Evolutionary conservation across 1,140 invertebrate genomes (phyloP), one percentile per base, ranked within the genome.

Genomic region (Leptopilina clavipes): DNA sequence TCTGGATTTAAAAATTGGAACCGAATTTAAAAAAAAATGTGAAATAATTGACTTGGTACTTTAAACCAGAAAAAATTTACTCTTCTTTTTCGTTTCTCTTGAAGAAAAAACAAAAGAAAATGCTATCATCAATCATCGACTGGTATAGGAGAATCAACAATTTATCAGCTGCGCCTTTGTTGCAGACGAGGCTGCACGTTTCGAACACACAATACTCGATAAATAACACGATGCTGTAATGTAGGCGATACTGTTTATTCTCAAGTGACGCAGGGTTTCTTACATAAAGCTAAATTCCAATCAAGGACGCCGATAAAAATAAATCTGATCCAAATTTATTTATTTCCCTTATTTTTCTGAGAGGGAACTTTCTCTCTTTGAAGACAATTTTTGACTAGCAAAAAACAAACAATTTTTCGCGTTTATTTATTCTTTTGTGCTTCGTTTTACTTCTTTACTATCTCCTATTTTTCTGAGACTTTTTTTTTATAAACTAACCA

Each of bases 271-370:
- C 11, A 76, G 10, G 10, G 12, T n/a, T 14, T 43, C 54, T 82
- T 83, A 73, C 76, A 78, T 83, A 84, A 83, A 79, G 11, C 79
- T 44, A 71, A 84, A 82, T 79, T 65, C 72, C 72, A 71, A 59
- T 79, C 80, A 85, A 84, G 83, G 81, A 71, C 80, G 70, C 70
- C 43, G 14, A 81, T 31, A 73, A 75, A 81, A 80, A 75, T 80
- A 74, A 76, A 83, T 19, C 56, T 65, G 19, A 65, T 65, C 19
- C 10, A 11, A 14, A 18, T 19, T 18, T 43, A 17, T 52, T 8
- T n/a, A n/a, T n/a, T 52, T 52, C 48, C 37, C 8, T 31, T 31
- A 5, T 40, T 40, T 5, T 6, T 40, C 25, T 1, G 5, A 40
- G 37, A 40, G 2, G 25, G 5, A 31, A 40, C 37, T 40, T 40